Conservation (phyloP, 1,140 invertebrate species). For the Trachymyrmex septentrionalis region DNA sequence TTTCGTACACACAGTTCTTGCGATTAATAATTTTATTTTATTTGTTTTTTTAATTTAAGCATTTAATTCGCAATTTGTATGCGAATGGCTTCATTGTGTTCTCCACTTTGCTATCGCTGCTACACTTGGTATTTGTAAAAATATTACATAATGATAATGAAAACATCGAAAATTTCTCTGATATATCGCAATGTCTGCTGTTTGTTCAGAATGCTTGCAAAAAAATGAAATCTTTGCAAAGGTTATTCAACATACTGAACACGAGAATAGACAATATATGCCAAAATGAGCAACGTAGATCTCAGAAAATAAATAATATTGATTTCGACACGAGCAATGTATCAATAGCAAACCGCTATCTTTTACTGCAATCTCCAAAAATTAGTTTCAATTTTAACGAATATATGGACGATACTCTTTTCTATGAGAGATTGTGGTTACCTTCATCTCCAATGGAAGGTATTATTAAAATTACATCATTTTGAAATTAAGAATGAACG, state of each 20-base stretch:
- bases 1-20: not conserved
- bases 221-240: slow-evolving; percentile 22
- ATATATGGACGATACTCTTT: not conserved
- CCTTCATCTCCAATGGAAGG: slow-evolving; percentile 38
- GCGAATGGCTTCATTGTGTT: slow-evolving; percentile 40
- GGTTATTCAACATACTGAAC: not conserved
- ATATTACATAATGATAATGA: slow-evolving; percentile 59
- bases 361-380: slow-evolving; percentile 48
- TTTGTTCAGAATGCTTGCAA: slow-evolving; percentile 28
- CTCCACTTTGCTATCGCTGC: slow-evolving; percentile 11
- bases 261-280: not conserved
- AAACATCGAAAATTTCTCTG: slow-evolving; percentile 21
- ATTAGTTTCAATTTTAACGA: slow-evolving; percentile 53
- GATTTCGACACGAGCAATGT: slow-evolving; percentile 33
- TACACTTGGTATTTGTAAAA: not conserved
- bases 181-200: slow-evolving; percentile 50
- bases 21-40: not conserved
- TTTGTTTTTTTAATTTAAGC: slow-evolving; percentile 42
- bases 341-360: slow-evolving; percentile 46
- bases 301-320: not conserved
- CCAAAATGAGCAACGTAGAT: not conserved
- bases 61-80: slow-evolving; percentile 13
- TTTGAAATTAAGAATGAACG: not conserved
- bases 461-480: slow-evolving; percentile 37
- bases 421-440: slow-evolving; percentile 23